Base-by-base conservation (phyloP, 2,797 vertebrate genomes). In the Cyprinella venusta region DNA sequence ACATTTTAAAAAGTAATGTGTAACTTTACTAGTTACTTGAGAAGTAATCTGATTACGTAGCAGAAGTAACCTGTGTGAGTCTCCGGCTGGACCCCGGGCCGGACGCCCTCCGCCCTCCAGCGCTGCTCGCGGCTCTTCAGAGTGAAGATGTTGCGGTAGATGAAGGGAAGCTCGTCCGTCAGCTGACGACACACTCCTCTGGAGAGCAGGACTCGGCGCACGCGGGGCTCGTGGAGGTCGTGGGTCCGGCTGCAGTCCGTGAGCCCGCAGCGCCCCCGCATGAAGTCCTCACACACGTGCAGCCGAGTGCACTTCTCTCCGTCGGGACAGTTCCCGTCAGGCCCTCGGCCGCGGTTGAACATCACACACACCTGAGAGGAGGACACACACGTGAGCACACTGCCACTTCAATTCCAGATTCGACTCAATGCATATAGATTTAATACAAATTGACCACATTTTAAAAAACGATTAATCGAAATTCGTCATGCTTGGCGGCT, bases 131-230 rank as follows among this genome's bases (percentile, higher is more conserved):
- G 42, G 5, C 4, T 48, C 69, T 21, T 72, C 24, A 71, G 36
- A 89, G 21, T 13, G 68, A 88, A 50, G n/a, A 88, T 89, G 68
- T 88, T 89, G 40, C 59, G 80, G 82, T 90, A 91, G 70, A 88
- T 59, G 13, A 50, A 64, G 12, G 76, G 36, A 63, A 88, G 80
- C 2, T 77, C 82, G 7, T 0, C 26, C 19, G 90, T 77, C 33
- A 89, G 79, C 48, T 82, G 30, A 50, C 10, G 50, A 33, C 86
- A 38, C 12, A 90, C 76, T 48, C 86, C 81, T 45, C 85, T 77
- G 21, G 30, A 40, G 21, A 61, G 52, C 45, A 90, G 54, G 2
- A 76, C 33, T 19, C 33, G 75, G 5, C 68, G 15, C 1, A 76
- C 81, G 21, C 87, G 76, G 38, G 87, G 86, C 36, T 87, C 87